Base-by-base conservation (phyloP, 2,888 invertebrate genomes). In the Caenorhabditis becei region DNA sequence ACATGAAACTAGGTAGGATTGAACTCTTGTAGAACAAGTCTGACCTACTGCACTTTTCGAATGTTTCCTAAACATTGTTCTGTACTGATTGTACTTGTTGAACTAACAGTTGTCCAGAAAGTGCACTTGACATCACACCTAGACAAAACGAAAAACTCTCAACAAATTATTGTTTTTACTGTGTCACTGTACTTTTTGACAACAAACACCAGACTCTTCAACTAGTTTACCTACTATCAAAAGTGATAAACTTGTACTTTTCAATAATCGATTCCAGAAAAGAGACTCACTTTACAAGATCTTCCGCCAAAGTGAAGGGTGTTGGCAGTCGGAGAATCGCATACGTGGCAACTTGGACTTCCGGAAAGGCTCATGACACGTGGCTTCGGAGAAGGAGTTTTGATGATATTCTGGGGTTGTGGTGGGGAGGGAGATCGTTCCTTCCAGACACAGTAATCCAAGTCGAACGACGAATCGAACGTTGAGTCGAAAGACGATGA, bases 281-380 rank as follows among this genome's bases (percentile, higher is more conserved):
- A 10, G 32, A 41, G 2, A 54, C 77, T 65, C 26, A 83, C 80
- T 63, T 82, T 83, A 75, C 83, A 82, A 41, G 77, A 78, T 59
- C 84, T 56, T 10, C 80, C 84, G 11, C 84, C 86, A 70, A 86
- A 86, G 51, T 86, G 86, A 14, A 86, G 58, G 18, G 86, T 86
- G 37, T 77, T 83, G 11, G 86, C 86, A 28, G 75, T 83, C 16
- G 86, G 86, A 44, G 86, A 86, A 7, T 71, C 82, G 44, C 86
- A 86, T 28, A 86, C 84, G 51, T 83, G 83, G 58, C 86, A 86
- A 37, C 28, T 49, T 10, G 26, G 70, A 62, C 61, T 49, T 26
- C 4, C 32, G 32, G 32, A 10, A 32, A 10, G 32, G 41, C 62
- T 35, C 70, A 63, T 70, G 47, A 26, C 70, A 69, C 62, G 47